Percentiles rank a stretch among this genome's conserved stretches.
phyloP scores from a whole-genome alignment of 2,797 vertebrate species.

The Muscicapa comitata region DNA sequence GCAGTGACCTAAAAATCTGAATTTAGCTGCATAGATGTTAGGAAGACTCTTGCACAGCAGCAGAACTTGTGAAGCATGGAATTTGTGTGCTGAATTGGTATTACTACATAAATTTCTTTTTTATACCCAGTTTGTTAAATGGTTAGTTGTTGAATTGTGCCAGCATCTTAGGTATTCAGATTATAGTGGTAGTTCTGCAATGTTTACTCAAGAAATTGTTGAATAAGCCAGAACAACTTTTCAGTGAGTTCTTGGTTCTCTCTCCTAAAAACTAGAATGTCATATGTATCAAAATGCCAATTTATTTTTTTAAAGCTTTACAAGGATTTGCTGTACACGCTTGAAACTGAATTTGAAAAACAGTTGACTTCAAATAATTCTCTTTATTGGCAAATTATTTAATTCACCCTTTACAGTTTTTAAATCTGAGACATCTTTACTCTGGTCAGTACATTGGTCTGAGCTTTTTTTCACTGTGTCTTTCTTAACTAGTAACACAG shows the following conservation, averaged over 20 bases:
- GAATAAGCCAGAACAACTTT: background rate
- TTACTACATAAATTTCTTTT: constrained; percentile 52
- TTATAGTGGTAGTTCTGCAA: constrained; percentile 9
- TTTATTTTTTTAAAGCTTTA: background rate
- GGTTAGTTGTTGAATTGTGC: constrained; percentile 31
- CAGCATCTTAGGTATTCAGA: constrained; percentile 29
- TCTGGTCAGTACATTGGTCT: background rate
- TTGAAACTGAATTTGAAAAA: background rate
- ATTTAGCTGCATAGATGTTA: constrained; percentile 26
- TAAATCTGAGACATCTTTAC: background rate
- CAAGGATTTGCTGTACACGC: background rate
- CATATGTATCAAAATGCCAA: background rate
- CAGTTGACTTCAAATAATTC: background rate
- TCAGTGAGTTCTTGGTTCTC: background rate
- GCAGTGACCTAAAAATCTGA: constrained; percentile 41
- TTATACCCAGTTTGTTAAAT: constrained; percentile 43
- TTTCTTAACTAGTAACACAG: background rate
- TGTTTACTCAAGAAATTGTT: constrained; percentile 4
- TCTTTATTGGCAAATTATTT: background rate
- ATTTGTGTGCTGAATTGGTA: constrained; percentile 59
- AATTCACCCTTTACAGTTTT: background rate
- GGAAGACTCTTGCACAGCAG: constrained; percentile 53
- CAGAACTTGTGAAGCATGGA: constrained; percentile 63
- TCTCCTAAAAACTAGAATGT: background rate
- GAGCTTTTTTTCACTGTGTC: background rate